Percentiles rank a stretch among this genome's conserved stretches.
phyloP scores from a whole-genome alignment of 2,888 invertebrate species.

The Habrosyne pyritoides region DNA sequence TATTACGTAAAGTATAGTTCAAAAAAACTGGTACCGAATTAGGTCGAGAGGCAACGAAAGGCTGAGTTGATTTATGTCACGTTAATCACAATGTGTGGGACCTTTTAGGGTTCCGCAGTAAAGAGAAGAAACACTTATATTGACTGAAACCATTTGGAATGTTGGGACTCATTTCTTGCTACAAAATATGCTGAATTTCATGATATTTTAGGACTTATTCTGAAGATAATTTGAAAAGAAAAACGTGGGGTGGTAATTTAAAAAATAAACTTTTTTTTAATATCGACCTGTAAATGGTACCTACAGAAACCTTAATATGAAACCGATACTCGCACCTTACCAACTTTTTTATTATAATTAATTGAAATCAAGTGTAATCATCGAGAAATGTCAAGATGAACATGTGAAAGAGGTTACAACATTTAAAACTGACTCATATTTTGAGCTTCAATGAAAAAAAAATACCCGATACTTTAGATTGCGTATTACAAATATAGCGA shows the following conservation, averaged over 20 bases:
- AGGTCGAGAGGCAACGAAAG: constrained; percentile 19
- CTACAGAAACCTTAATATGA: constrained; percentile 21
- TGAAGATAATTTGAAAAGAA: too few relatives aligned
- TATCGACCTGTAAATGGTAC: neutral
- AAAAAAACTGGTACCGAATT: constrained; percentile 42
- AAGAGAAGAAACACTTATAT: too few relatives aligned
- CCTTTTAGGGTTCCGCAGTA: neutral
- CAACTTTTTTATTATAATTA: constrained; percentile 36
- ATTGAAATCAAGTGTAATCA: constrained; percentile 36
- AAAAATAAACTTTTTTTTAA: neutral
- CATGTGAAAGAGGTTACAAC: constrained; percentile 31
- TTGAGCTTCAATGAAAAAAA: neutral
- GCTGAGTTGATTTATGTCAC: constrained; percentile 25
- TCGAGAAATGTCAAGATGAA: constrained; percentile 53
- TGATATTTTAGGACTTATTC: too few relatives aligned
- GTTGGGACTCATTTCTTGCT: too few relatives aligned
- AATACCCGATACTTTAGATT: neutral
- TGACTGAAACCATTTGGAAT: too few relatives aligned
- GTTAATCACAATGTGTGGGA: constrained; percentile 5
- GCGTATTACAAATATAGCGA: neutral
- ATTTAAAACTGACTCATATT: neutral
- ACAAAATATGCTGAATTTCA: too few relatives aligned
- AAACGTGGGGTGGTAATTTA: too few relatives aligned
- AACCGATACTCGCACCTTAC: constrained; percentile 19
- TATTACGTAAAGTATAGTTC: constrained; percentile 33